Evolutionary conservation across 2,888 invertebrate species (phyloP).

Genomic region (Geophilus truncorum): DNA sequence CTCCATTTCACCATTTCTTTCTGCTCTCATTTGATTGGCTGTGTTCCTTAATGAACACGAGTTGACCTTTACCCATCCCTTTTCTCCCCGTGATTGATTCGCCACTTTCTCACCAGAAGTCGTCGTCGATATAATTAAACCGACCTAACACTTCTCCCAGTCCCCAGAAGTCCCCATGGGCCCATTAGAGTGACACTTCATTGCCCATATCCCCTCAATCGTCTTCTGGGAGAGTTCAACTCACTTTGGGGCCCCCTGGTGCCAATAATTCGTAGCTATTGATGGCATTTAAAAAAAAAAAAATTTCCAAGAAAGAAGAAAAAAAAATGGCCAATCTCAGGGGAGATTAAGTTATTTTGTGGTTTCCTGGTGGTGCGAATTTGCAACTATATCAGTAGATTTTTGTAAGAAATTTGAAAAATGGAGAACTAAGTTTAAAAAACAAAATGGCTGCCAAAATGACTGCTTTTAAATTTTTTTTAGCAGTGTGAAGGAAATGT

Average conservation of each 20-base stretch:
- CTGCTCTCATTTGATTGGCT: neutral
- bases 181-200: neutral
- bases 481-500: neutral
- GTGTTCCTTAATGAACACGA: neutral
- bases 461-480: no score
- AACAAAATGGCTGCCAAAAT: neutral
- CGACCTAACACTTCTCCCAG: neutral
- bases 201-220: neutral
- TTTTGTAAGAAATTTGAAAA: no score
- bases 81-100: neutral
- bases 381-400: no score
- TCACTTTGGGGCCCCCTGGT: no score
- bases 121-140: neutral
- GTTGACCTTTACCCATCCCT: neutral
- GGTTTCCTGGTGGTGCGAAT: no score
- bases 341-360: no score
- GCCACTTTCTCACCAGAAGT: neutral
- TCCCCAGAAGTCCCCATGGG: neutral
- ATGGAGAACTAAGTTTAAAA: no score
- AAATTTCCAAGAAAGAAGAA: no score
- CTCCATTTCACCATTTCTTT: neutral
- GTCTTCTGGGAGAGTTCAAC: no score
- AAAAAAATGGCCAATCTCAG: no score
- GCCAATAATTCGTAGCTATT: no score
- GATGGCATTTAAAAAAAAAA: no score